Percentiles rank a stretch among this genome's conserved stretches.
Conservation (phyloP, 2,888 invertebrate species). For the Harpalus rubripes region DNA sequence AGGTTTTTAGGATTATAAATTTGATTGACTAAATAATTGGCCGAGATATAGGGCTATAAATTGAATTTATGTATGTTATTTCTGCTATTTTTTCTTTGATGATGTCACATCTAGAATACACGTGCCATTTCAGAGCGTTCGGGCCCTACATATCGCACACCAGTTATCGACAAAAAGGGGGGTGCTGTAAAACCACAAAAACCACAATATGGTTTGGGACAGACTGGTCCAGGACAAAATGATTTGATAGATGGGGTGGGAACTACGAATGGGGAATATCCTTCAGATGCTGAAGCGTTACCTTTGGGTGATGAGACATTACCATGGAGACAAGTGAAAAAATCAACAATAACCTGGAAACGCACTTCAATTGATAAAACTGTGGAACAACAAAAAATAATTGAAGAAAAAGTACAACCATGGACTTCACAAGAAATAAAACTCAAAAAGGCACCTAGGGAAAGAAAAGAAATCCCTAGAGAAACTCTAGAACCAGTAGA, state of each 20-base stretch:
- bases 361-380: constrained; percentile 73
- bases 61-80: constrained; percentile 8
- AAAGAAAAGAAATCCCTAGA: constrained; percentile 75
- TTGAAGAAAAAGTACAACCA: constrained; percentile 76
- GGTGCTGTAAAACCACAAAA: constrained; percentile 71
- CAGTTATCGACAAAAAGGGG: constrained; percentile 76
- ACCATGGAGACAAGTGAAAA: constrained; percentile 77
- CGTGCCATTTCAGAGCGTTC: constrained; percentile 78
- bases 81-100: constrained; percentile 4
- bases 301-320: constrained; percentile 80
- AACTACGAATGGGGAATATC: constrained; percentile 72
- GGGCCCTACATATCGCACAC: constrained; percentile 77
- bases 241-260: constrained; percentile 72
- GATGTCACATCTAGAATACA: constrained; percentile 17
- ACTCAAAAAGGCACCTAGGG: constrained; percentile 78
- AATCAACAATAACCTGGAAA: constrained; percentile 69
- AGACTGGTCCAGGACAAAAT: constrained; percentile 75
- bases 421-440: constrained; percentile 84
- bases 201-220: constrained; percentile 73
- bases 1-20: constrained; percentile 3
- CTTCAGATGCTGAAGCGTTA: constrained; percentile 76
- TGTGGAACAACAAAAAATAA: constrained; percentile 77
- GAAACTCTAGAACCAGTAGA: constrained; percentile 78
- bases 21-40: background rate
- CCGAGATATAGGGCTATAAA: background rate